Conservation (phyloP, 2,797 vertebrate genomes). For the Microhierax caerulescens region DNA sequence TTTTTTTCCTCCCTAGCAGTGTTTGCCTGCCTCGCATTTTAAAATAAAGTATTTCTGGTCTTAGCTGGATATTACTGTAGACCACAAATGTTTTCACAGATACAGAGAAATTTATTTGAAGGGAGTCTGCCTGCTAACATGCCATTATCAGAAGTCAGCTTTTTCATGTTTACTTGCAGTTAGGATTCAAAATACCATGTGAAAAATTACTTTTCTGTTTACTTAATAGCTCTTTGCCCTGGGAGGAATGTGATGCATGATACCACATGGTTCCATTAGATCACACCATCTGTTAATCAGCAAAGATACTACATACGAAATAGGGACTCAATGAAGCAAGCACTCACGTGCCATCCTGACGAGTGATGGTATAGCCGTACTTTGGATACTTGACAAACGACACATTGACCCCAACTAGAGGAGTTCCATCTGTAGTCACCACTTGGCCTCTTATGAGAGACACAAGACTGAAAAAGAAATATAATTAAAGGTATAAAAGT, state of each 20-base stretch:
- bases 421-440: slow-evolving; percentile 96
- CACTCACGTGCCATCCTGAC: slow-evolving; percentile 98
- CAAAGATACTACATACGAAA: not conserved
- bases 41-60: slow-evolving; percentile 53
- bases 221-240: slow-evolving; percentile 45
- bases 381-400: slow-evolving; percentile 98
- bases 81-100: slow-evolving; percentile 57
- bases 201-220: slow-evolving; percentile 49
- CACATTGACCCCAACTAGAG: slow-evolving; percentile 96
- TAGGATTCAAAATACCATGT: slow-evolving; percentile 37
- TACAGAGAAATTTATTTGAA: slow-evolving; percentile 34
- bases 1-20: not conserved
- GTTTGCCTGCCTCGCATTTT: slow-evolving; percentile 61
- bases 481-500: slow-evolving; percentile 1
- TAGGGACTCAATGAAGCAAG: not conserved
- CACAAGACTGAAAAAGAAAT: slow-evolving; percentile 83
- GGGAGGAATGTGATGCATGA: slow-evolving; percentile 14
- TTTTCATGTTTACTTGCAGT: slow-evolving; percentile 56
- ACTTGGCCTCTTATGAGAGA: slow-evolving; percentile 98
- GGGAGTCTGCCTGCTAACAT: slow-evolving; percentile 38
- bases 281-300: slow-evolving; percentile 35
- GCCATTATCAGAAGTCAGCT: slow-evolving; percentile 32
- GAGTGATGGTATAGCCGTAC: slow-evolving; percentile 97
- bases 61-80: slow-evolving; percentile 60
- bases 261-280: slow-evolving; percentile 29